Base-by-base conservation (phyloP, 2,113 vertebrate species). In the Ptilorrhoa leucosticta region DNA sequence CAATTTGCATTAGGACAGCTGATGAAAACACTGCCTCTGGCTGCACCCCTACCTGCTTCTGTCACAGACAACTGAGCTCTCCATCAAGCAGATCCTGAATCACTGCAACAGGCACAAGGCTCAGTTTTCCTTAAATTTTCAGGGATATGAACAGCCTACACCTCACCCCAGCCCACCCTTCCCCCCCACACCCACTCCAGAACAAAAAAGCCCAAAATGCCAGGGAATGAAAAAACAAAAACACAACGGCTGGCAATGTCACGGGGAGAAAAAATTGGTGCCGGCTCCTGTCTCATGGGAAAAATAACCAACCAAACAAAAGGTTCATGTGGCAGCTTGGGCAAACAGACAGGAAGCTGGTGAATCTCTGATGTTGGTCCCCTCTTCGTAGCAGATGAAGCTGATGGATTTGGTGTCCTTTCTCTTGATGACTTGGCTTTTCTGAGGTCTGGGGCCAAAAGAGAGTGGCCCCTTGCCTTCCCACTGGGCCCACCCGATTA, bases 1-100 rank as follows among this genome's bases (percentile, higher is more conserved):
- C 56, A 87, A 94, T 87, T 90, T 75, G 42, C 65, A 30, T 82
- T 35, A 93, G 13, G 69, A 82, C n/a, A 94, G 35, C 51, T 90
- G 88, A 94, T 33, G 61, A 82, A 87, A 93, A 82, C 23, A 57
- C 7, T 48, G 69, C 42, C 69, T 66, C 61, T 24, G 65, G 51
- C 70, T 71, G 73, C 6, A 23, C 16, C 14, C 8, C 6, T 13
- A 23, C 24, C 14, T 57, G 40, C 31, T 73, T 68, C 60, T 30
- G 13, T 63, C 78, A 64, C 3, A 1, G 54, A 35, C 0, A 5
- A 57, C 31, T 17, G 30, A 82, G 30, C 30, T 93, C 20, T 40
- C 24, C 44, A 50, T 31, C 26, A 50, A 40, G 60, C 26, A 81
- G 42, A 61, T 13, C 42, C 24, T 61, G n/a, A 72, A 44, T 50